Base-by-base conservation (phyloP, 2,797 vertebrate species). In the Sebastes kiyomatsui region DNA sequence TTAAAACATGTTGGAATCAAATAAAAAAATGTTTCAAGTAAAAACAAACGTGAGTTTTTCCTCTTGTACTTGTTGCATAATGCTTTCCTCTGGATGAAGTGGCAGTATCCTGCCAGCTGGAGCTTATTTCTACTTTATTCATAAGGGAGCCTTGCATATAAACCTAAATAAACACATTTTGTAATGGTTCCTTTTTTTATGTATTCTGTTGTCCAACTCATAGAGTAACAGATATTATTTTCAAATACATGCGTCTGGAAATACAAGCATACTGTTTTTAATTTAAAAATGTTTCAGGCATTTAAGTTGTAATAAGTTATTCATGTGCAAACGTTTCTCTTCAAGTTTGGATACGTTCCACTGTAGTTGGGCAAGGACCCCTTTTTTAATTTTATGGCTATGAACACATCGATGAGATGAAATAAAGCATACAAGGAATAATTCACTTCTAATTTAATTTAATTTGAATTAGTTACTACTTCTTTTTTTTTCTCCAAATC, bases 131-230 rank as follows among this genome's bases (percentile, higher is more conserved):
- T 52, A 7, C 67, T 72, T 77, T 35, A 49, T 81, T 81, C 25
- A 77, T 38, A 11, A 75, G 1, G 35, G 67, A 61, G 25, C 18
- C 20, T 3, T n/a, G 16, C 42, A 79, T 46, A 55, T 25, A 70
- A 83, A 35, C 54, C 62, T 75, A 38, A 80, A 83, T 49, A 62
- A 81, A 74, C 78, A 61, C 16, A 49, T 76, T 77, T 60, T 81
- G 28, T 55, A 79, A 75, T 22, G 3, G 33, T 30, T 81, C 54
- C 5, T n/a, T 62, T 68, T 55, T 56, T 46, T 46, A 80, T 82
- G n/a, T 25, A 33, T 38, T 52, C 42, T 71, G 33, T 75, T 42
- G 35, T 72, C 7, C n/a, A 52, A 25, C 23, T 64, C 58, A 14
- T 0, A 67, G 27, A 20, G 20, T 14, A 46, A 49, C 11, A 9